Base-by-base conservation (phyloP, 2,888 invertebrate species). In the Arctia plantaginis region DNA sequence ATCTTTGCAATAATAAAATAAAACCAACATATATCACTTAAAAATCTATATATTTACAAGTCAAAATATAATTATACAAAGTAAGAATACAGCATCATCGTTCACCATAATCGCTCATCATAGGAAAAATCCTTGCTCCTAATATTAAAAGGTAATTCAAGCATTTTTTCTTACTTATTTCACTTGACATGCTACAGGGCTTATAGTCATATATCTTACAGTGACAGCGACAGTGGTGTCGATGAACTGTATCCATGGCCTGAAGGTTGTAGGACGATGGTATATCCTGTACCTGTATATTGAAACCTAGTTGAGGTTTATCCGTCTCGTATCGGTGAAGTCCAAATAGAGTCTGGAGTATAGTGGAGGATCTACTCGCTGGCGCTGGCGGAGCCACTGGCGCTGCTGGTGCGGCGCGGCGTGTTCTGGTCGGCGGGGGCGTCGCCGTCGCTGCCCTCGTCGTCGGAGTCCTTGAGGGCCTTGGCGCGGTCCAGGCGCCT, bases 391-490 rank as follows among this genome's bases (percentile, higher is more conserved):
- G 82, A 82, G 0, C 87, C 91, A 76, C 92, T 92, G 18, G 87
- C 91, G 71, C 91, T 90, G 8, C 76, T 86, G 33, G 88, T 67
- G 0, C 75, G 41, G 1, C 73, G 66, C 0, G 55, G 78, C 86
- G 73, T 82, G 75, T 84, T 86, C n/a, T 79, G 69, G 59, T 83
- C 87, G 2, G 85, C 88, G 39, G 76, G 84, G 12, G 77, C 80
- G 27, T 86, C 93, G 79, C 92, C 80, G 27, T 86, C 93, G 79
- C 92, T 92, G 71, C 92, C 96, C 8, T 96, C 97, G 23, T 97
- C 97, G 86, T 98, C 98, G 0, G 98, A 98, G 90, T 98, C 98
- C 86, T 98, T 97, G 47, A 98, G 95, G 0, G 97, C 97, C 90
- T 98, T 98, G 3, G 97, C 96, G 87, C 98, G 97, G 88, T 98